Conservation (phyloP, 2,888 invertebrate species). For the Pammene aurita region DNA sequence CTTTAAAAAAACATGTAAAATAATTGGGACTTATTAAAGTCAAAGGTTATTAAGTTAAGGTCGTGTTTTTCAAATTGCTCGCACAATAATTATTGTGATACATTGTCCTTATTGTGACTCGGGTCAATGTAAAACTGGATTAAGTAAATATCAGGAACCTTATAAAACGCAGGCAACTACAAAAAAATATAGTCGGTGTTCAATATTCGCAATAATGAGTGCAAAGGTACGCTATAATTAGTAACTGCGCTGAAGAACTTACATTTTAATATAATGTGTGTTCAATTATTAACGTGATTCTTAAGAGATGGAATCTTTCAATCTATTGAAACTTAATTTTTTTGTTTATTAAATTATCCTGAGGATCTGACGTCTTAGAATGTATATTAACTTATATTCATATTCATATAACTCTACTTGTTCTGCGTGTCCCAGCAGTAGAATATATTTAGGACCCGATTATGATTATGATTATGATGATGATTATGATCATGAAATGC, state of each 20-base stretch:
- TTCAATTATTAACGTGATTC: too few species aligned
- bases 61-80: conserved; percentile 30
- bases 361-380: too few species aligned
- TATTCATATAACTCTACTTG: too few species aligned
- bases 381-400: too few species aligned
- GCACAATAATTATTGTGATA: conserved; percentile 35
- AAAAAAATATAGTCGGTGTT: conserved; percentile 9
- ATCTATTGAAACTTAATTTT: too few species aligned
- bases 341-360: too few species aligned
- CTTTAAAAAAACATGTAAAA: neutral
- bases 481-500: too few species aligned
- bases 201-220: conserved; percentile 30
- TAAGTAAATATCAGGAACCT: conserved; percentile 21
- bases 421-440: too few species aligned
- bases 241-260: neutral
- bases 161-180: conserved; percentile 25
- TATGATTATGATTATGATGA: too few species aligned
- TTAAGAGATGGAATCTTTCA: too few species aligned
- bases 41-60: conserved; percentile 40
- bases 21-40: conserved; percentile 10
- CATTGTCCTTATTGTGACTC: conserved; percentile 30
- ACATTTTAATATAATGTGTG: neutral
- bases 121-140: conserved; percentile 37
- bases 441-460: too few species aligned
- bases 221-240: conserved; percentile 22